phyloP scores from a whole-genome alignment of 2,113 vertebrate genomes.

The Corythoichthys haematopterus region DNA sequence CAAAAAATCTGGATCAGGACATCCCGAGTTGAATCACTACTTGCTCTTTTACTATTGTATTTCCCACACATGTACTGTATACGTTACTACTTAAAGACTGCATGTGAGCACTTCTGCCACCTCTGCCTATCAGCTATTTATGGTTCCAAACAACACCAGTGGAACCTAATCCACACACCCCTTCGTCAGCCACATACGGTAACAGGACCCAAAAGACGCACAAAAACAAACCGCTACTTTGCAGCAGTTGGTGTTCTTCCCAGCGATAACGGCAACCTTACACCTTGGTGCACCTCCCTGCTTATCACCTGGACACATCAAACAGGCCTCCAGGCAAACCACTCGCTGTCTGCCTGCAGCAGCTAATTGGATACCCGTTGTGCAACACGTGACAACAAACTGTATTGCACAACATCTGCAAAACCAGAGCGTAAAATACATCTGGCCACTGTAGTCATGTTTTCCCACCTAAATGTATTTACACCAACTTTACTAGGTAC shows the following conservation, averaged over 20 bases:
- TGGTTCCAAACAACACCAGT: slow-evolving; percentile 25
- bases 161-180: slow-evolving; percentile 7
- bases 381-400: slow-evolving; percentile 49
- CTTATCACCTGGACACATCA: slow-evolving; percentile 56
- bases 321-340: slow-evolving; percentile 42
- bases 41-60: not conserved
- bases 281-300: slow-evolving; percentile 36
- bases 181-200: slow-evolving; percentile 21
- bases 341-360: slow-evolving; percentile 32
- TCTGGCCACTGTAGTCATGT: slow-evolving; percentile 16
- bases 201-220: slow-evolving; percentile 29
- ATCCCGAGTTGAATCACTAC: no score
- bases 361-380: slow-evolving; percentile 54
- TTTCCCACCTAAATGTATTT: not conserved
- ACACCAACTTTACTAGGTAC: not conserved
- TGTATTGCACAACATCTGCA: slow-evolving; percentile 27
- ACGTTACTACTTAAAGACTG: not conserved
- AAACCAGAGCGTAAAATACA: slow-evolving; percentile 19
- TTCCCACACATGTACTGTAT: not conserved
- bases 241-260: slow-evolving; percentile 33
- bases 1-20: no score
- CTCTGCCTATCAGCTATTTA: slow-evolving; percentile 27
- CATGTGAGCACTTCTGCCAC: not conserved
- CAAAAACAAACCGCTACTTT: slow-evolving; percentile 19
- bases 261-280: slow-evolving; percentile 50